Evolutionary conservation across 2,888 invertebrate species (phyloP).

Genomic region (Seladonia tumulorum): DNA sequence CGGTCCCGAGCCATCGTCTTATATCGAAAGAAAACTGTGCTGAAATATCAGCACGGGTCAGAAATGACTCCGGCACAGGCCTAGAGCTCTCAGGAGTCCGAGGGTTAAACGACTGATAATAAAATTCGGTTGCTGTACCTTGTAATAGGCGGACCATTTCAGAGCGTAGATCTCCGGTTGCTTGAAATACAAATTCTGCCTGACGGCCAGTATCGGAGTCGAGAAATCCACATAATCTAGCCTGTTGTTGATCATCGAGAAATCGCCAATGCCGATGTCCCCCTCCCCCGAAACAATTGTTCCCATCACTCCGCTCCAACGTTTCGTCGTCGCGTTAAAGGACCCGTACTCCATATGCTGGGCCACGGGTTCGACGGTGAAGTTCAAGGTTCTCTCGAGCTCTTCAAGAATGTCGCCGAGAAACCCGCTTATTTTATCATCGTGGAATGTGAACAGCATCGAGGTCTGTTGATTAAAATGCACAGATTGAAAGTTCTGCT

Average conservation of each 20-base stretch:
- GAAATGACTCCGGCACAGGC: too few species aligned
- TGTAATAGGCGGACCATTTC: conserved; percentile 69
- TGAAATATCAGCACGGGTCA: too few species aligned
- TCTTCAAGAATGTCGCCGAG: conserved; percentile 36
- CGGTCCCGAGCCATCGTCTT: too few species aligned
- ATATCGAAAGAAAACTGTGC: too few species aligned
- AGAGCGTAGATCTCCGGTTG: conserved; percentile 46
- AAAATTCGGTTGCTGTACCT: conserved; percentile 43
- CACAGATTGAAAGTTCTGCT: not conserved
- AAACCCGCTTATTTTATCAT: conserved; percentile 1
- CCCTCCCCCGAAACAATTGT: conserved; percentile 49
- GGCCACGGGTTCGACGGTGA: conserved; percentile 42
- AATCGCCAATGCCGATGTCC: conserved; percentile 67
- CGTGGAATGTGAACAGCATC: not conserved
- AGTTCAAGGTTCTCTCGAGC: conserved; percentile 49
- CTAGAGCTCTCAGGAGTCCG: too few species aligned
- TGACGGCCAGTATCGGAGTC: conserved; percentile 59
- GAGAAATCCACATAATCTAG: conserved; percentile 66
- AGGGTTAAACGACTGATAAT: not conserved
- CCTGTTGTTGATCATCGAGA: conserved; percentile 67
- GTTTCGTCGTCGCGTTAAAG: conserved; percentile 15
- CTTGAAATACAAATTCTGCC: conserved; percentile 49
- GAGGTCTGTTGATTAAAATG: conserved; percentile 12
- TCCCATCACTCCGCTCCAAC: conserved; percentile 68
- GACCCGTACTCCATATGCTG: conserved; percentile 8